Percentiles rank a stretch among this genome's conserved stretches.
phyloP scores from a whole-genome alignment of 2,113 vertebrate species.

The Silurus meridionalis region DNA sequence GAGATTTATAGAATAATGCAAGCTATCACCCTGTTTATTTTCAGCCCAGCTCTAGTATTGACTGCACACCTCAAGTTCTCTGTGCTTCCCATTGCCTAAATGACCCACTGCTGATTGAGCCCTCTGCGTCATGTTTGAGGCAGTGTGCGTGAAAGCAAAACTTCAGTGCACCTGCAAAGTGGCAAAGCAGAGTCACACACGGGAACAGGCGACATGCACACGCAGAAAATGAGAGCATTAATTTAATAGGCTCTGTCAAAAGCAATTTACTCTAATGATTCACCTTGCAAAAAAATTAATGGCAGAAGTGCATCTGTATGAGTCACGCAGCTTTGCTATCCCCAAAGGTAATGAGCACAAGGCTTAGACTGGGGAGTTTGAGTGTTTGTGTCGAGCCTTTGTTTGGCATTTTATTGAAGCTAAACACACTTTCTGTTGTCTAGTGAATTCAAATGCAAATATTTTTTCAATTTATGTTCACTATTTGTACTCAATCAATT shows the following conservation, averaged over 20 bases:
- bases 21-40: conserved; percentile 1
- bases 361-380: conserved; percentile 16
- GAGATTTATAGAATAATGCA: not conserved
- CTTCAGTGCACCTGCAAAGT: conserved; percentile 36
- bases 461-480: not conserved
- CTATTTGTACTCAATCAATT: conserved; percentile 17
- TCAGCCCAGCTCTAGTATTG: not conserved
- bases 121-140: conserved; percentile 2
- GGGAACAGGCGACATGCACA: conserved; percentile 2
- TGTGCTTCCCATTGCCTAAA: conserved; percentile 23
- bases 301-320: conserved; percentile 38
- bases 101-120: not conserved
- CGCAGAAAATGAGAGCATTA: conserved; percentile 39
- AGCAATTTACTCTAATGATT: conserved; percentile 50
- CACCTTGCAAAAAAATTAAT: conserved; percentile 43
- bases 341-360: conserved; percentile 14
- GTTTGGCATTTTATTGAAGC: conserved; percentile 17
- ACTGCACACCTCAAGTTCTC: conserved; percentile 15
- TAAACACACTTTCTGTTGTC: conserved; percentile 10
- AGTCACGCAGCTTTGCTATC: conserved; percentile 2
- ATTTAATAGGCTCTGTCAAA: conserved; percentile 50
- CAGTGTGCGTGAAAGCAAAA: conserved; percentile 3
- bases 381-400: conserved; percentile 34
- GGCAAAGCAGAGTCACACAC: conserved; percentile 30
- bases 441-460: conserved; percentile 17